Percentiles rank a stretch among this genome's conserved stretches.
These are phyloP conservation scores for Anseranas semipalmata DNA, from an alignment of 2,113 vertebrate genomes.

Conservation along the genomic window DNA sequence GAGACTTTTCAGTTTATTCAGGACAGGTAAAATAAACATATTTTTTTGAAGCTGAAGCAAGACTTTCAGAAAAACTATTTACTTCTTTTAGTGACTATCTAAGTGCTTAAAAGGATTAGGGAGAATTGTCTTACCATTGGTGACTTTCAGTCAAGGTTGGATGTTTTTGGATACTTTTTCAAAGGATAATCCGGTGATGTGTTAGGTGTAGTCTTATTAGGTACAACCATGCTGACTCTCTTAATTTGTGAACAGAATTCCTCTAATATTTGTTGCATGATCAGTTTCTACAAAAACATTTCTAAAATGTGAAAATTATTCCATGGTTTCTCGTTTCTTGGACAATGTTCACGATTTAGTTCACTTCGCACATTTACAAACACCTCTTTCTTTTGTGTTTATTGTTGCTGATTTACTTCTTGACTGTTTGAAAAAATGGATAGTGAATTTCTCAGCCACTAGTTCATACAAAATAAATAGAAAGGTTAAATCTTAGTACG, in stretches of 20 bases:
- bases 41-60: neutral
- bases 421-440: neutral
- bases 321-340: neutral
- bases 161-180: neutral
- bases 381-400: neutral
- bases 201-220: neutral
- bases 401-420: neutral
- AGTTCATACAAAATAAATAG: fast-evolving
- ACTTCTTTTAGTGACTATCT: neutral
- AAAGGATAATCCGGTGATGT: neutral
- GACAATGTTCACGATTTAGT: neutral
- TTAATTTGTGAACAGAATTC: neutral
- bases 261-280: neutral
- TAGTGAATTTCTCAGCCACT: neutral
- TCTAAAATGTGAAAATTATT: neutral
- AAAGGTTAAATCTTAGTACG: neutral
- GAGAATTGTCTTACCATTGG: neutral
- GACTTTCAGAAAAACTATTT: neutral
- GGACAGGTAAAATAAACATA: neutral
- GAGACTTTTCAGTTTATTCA: neutral
- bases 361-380: neutral
- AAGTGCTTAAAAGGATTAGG: neutral
- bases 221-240: neutral
- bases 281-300: neutral
- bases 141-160: neutral